These are phyloP conservation scores for Chelidonichthys spinosus DNA, from an alignment of 2,797 vertebrate species.

Conservation along the genomic window DNA sequence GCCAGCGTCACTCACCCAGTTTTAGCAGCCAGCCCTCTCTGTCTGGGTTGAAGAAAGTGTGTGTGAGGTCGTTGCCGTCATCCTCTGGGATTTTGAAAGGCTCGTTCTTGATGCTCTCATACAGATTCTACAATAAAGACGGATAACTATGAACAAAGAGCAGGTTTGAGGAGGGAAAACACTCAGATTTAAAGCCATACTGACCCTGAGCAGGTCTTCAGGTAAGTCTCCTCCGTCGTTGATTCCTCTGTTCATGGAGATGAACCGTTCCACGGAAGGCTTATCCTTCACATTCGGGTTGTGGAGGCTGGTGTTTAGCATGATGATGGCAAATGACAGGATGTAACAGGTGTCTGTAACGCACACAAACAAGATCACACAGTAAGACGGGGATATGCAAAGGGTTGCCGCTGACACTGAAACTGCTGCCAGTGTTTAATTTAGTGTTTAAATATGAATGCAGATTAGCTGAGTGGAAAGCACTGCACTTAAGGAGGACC, in stretches of 20 bases:
- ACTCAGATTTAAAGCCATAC: constrained; percentile 27
- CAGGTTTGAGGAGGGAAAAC: not conserved
- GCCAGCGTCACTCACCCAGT: constrained; percentile 86
- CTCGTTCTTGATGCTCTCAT: constrained; percentile 97
- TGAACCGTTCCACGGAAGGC: constrained; percentile 92
- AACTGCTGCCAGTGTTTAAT: constrained; percentile 47
- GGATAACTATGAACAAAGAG: not conserved
- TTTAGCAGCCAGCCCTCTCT: constrained; percentile 97
- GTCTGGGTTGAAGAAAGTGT: constrained; percentile 98
- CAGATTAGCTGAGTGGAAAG: constrained; percentile 64
- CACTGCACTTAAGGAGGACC: constrained; percentile 52
- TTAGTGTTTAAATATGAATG: constrained; percentile 70
- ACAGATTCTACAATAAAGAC: constrained; percentile 87
- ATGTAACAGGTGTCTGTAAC: constrained; percentile 94
- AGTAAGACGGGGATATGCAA: constrained; percentile 6
- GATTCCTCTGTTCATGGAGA: constrained; percentile 98
- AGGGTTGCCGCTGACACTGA: constrained; percentile 35
- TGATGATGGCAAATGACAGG: constrained; percentile 96
- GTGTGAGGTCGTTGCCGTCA: constrained; percentile 95
- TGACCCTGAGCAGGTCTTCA: constrained; percentile 94
- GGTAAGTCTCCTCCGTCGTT: constrained; percentile 96
- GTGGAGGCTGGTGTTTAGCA: constrained; percentile 98
- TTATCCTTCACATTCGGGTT: constrained; percentile 98
- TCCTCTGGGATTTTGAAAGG: constrained; percentile 98
- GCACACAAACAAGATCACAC: constrained; percentile 42